Conservation (phyloP, 2,888 invertebrate species). For the Lumbricus terrestris region DNA sequence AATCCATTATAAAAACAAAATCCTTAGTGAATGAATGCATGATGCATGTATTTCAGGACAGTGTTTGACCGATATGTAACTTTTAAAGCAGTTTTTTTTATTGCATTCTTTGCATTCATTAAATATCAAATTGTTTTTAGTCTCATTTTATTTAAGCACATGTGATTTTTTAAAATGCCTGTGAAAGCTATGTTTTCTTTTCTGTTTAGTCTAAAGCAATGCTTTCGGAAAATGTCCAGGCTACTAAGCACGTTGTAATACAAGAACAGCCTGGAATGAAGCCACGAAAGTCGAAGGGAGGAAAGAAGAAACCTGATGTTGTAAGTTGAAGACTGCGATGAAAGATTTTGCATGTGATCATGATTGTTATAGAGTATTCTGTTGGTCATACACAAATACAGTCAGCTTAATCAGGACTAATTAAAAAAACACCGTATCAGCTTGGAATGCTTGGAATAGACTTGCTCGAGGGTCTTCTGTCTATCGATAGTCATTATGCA, state of each 20-base stretch:
- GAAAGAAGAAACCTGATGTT: conserved; percentile 80
- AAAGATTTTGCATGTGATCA: neutral
- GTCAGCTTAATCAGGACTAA: neutral
- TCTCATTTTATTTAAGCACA: neutral
- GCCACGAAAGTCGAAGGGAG: conserved; percentile 38
- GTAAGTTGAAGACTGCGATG: conserved; percentile 42
- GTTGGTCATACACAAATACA: neutral
- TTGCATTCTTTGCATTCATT: neutral
- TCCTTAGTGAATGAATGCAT: neutral
- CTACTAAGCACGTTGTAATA: conserved; percentile 29
- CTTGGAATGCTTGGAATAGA: neutral
- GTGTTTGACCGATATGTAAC: neutral
- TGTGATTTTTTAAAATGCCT: neutral
- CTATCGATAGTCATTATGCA: neutral
- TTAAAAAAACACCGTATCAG: neutral
- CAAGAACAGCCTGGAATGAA: conserved; percentile 25
- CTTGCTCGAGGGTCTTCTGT: neutral
- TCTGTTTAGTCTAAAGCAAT: conserved; percentile 5
- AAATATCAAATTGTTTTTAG: neutral
- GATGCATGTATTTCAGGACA: neutral
- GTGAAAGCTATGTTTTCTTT: neutral
- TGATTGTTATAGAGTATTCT: neutral
- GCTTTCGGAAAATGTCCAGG: neutral
- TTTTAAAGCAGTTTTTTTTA: neutral
- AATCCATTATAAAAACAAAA: no score